Conservation (phyloP, 2,888 invertebrate genomes). For the Pimpla rufipes region DNA sequence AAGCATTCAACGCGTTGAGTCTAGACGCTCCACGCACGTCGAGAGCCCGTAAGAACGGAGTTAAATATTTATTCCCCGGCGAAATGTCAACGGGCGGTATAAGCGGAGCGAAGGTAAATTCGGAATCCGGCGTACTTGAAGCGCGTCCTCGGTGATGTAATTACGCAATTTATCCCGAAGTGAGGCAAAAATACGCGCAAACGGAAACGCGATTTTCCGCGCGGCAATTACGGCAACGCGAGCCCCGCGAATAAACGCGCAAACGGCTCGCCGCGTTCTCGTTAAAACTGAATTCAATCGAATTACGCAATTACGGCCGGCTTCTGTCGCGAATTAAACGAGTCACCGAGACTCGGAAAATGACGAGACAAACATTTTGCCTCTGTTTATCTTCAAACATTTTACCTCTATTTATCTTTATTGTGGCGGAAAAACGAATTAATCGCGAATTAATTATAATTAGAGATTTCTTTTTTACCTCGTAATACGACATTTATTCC, state of each 20-base stretch:
- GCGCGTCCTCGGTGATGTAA: not conserved
- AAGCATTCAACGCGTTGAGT: too few species aligned
- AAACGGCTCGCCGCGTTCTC: not conserved
- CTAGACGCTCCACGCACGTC: too few species aligned
- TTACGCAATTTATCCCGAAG: not conserved
- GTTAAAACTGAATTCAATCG: not conserved
- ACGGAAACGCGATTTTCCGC: not conserved
- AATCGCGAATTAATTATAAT: too few species aligned
- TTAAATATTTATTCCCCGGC: too few species aligned
- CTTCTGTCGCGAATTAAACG: not conserved
- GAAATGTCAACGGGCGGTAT: not conserved
- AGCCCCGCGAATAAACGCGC: not conserved
- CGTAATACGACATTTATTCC: too few species aligned
- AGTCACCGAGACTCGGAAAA: conserved; percentile 1
- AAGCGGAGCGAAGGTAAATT: not conserved
- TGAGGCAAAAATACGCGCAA: not conserved
- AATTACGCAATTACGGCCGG: not conserved
- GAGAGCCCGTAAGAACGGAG: too few species aligned
- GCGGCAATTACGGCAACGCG: not conserved
- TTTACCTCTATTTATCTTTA: not conserved
- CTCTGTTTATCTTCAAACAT: not conserved
- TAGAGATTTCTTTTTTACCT: too few species aligned
- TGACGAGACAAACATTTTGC: not conserved
- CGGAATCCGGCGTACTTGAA: not conserved
- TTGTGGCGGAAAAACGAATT: too few species aligned